These are phyloP conservation scores for Diploptera punctata DNA, from an alignment of 2,888 invertebrate genomes.

Conservation along the genomic window DNA sequence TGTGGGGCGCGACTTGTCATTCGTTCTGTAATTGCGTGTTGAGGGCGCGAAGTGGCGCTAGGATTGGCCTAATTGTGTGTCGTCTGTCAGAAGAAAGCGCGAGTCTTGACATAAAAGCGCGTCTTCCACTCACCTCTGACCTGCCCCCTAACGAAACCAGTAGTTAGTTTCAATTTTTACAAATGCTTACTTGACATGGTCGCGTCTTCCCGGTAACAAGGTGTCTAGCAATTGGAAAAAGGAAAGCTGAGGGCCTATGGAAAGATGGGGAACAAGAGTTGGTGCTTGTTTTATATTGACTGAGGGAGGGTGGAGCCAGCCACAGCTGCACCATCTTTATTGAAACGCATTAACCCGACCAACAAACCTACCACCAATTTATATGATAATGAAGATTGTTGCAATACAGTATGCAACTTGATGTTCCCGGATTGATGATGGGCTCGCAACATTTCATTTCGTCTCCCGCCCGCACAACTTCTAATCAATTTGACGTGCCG, in stretches of 20 bases:
- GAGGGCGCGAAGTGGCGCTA: neutral
- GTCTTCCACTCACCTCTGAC: neutral
- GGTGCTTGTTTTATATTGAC: constrained; percentile 25
- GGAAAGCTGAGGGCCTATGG: neutral
- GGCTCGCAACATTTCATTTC: constrained; percentile 31
- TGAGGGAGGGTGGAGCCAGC: neutral
- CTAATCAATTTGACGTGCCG: too few species aligned
- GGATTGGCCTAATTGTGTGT: constrained; percentile 41
- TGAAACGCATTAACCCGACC: constrained; percentile 36
- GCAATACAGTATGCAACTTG: constrained; percentile 35
- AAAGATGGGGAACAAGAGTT: constrained; percentile 16
- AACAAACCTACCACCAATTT: constrained; percentile 37
- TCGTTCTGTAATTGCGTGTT: too few species aligned
- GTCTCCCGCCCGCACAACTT: neutral
- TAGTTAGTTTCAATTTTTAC: constrained; percentile 37
- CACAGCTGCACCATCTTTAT: constrained; percentile 33
- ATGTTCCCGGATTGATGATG: constrained; percentile 32
- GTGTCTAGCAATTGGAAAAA: constrained; percentile 28
- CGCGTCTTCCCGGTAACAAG: constrained; percentile 9
- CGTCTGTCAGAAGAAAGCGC: constrained; percentile 27
- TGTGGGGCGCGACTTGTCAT: too few species aligned
- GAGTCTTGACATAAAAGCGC: constrained; percentile 35
- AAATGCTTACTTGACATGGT: constrained; percentile 34
- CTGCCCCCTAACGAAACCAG: constrained; percentile 13
- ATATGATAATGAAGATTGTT: constrained; percentile 41